A percentile compares a stretch with the other conserved stretches of the same genome.
These are phyloP conservation scores for Lichenostomus cassidix DNA, from an alignment of 2,113 vertebrate genomes.

Conservation along the genomic window DNA sequence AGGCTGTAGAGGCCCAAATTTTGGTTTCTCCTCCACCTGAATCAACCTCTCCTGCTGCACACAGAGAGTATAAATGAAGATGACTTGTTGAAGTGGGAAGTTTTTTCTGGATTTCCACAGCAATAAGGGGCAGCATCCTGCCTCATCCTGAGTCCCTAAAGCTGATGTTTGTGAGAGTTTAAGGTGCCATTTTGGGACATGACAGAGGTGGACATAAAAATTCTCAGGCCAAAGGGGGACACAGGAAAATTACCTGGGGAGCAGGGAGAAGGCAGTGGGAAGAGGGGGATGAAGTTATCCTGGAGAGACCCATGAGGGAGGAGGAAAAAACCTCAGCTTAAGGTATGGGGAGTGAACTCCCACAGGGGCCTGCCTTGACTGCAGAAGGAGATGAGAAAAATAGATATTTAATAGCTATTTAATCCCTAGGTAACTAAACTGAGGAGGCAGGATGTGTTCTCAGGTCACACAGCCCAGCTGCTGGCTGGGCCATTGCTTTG, in stretches of 20 bases:
- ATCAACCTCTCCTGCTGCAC: neutral
- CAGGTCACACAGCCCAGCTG: neutral
- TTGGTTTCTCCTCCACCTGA: neutral
- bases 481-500: neutral
- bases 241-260: neutral
- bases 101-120: neutral
- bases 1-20: neutral
- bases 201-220: neutral
- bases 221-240: neutral
- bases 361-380: neutral
- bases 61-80: neutral
- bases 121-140: neutral
- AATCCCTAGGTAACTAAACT: neutral
- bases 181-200: neutral
- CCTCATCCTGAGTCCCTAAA: neutral
- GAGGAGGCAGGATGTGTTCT: neutral
- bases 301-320: neutral
- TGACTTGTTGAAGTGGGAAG: neutral
- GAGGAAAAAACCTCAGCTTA: neutral
- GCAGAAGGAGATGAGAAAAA: neutral
- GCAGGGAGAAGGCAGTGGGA: neutral
- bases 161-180: neutral
- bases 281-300: neutral
- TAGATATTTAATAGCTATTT: neutral
- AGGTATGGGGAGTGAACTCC: neutral